A percentile compares a stretch with the other conserved stretches of the same genome.
These are phyloP conservation scores for Dufourea novaeangliae DNA, from an alignment of 1,140 invertebrate genomes.

Conservation along the genomic window DNA sequence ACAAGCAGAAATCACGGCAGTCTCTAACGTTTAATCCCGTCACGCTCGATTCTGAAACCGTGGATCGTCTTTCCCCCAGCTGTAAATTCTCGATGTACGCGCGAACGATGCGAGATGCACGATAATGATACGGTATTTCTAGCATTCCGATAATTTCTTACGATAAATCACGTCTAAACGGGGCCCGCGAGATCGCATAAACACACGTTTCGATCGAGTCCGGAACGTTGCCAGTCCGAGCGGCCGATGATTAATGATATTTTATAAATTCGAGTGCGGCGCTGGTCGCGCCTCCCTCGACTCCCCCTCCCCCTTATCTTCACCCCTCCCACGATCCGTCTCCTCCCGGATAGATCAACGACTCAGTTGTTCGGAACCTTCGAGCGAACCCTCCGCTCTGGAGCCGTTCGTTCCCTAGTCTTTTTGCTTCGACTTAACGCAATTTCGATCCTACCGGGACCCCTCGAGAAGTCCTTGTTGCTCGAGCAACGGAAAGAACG, in stretches of 20 bases:
- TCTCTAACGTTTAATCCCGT: constrained; percentile 40
- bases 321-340: neutral
- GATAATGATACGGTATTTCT: constrained; percentile 81
- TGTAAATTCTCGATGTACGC: constrained; percentile 57
- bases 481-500: neutral
- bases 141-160: constrained; percentile 81
- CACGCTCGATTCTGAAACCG: constrained; percentile 43
- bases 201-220: constrained; percentile 74
- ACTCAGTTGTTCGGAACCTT: constrained; percentile 26
- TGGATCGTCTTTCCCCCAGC: constrained; percentile 36
- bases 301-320: neutral
- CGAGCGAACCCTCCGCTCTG: neutral
- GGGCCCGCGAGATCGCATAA: constrained; percentile 77
- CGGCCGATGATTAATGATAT: constrained; percentile 74
- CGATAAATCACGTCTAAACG: constrained; percentile 81
- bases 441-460: constrained; percentile 54
- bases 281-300: constrained; percentile 26
- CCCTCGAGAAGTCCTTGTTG: constrained; percentile 41
- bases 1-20: constrained; percentile 12
- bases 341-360: constrained; percentile 13
- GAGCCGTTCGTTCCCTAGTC: neutral
- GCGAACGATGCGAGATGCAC: constrained; percentile 57
- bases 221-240: constrained; percentile 53
- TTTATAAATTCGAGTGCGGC: constrained; percentile 73
- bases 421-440: constrained; percentile 49